These are phyloP conservation scores for Syngnathoides biaculeatus DNA, from an alignment of 2,113 vertebrate species.

Conservation along the genomic window DNA sequence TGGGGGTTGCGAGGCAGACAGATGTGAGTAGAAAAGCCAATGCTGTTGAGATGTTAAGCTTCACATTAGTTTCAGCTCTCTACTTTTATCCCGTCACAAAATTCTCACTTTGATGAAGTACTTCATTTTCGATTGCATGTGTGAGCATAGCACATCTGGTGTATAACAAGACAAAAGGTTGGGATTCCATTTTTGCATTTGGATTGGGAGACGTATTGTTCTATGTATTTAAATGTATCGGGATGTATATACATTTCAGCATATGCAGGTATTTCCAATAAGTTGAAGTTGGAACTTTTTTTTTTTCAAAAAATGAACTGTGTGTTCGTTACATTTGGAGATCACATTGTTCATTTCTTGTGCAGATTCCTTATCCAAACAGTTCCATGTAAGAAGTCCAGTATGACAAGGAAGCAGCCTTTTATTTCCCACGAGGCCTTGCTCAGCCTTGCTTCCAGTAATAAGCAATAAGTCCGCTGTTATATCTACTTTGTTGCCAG, in stretches of 20 bases:
- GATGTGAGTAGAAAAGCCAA: background rate
- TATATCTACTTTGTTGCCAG: conserved; percentile 25
- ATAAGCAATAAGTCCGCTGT: conserved; percentile 31
- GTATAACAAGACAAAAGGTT: background rate
- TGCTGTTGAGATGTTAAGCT: background rate
- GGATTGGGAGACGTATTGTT: background rate
- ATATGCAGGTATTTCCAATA: background rate
- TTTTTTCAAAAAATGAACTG: background rate
- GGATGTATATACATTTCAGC: background rate
- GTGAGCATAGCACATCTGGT: background rate
- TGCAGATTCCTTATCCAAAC: conserved; percentile 22
- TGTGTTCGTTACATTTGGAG: background rate
- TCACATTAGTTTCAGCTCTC: background rate
- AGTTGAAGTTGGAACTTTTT: background rate
- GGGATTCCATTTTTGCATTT: background rate
- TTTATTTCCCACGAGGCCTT: conserved; percentile 16
- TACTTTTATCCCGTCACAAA: background rate
- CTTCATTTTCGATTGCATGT: background rate
- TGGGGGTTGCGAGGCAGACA: background rate
- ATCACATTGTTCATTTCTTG: background rate
- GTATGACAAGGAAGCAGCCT: conserved; percentile 14
- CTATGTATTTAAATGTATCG: background rate
- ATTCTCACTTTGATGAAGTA: background rate
- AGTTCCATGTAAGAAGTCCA: conserved; percentile 8
- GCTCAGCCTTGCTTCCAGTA: conserved; percentile 14